These are phyloP conservation scores for Alcedo atthis DNA, from an alignment of 2,797 vertebrate species.

Conservation along the genomic window DNA sequence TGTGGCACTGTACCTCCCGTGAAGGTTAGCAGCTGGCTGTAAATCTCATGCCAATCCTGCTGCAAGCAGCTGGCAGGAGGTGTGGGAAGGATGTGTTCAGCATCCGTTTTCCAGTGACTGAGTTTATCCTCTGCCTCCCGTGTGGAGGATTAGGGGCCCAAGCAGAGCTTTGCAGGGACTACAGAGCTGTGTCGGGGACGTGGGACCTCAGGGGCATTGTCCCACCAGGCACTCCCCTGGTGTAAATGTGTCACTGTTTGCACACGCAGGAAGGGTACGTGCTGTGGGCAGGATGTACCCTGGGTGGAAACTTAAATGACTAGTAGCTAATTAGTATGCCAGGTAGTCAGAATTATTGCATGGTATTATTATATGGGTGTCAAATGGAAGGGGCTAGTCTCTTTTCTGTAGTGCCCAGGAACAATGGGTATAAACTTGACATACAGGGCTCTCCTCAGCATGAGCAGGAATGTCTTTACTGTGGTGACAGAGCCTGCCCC, in stretches of 20 bases:
- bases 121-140: background rate
- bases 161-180: background rate
- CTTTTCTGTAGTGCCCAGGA: no score
- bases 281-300: background rate
- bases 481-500: no score
- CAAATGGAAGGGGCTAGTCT: no score
- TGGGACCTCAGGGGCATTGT: rapidly evolving
- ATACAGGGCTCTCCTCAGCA: no score
- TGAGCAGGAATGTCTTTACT: no score
- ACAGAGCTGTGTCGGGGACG: background rate
- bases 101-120: constrained; percentile 13
- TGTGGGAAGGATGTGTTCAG: constrained; percentile 33
- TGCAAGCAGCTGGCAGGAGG: constrained; percentile 56
- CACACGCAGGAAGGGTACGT: rapidly evolving
- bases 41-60: constrained; percentile 33
- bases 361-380: no score
- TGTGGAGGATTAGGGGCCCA: background rate
- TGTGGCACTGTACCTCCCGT: constrained; percentile 19
- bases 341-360: background rate
- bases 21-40: constrained; percentile 52
- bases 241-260: background rate
- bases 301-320: background rate
- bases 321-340: background rate
- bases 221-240: rapidly evolving
- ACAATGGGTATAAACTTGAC: no score